These are phyloP conservation scores for Mohoua ochrocephala DNA, from an alignment of 2,113 vertebrate genomes.

Conservation along the genomic window DNA sequence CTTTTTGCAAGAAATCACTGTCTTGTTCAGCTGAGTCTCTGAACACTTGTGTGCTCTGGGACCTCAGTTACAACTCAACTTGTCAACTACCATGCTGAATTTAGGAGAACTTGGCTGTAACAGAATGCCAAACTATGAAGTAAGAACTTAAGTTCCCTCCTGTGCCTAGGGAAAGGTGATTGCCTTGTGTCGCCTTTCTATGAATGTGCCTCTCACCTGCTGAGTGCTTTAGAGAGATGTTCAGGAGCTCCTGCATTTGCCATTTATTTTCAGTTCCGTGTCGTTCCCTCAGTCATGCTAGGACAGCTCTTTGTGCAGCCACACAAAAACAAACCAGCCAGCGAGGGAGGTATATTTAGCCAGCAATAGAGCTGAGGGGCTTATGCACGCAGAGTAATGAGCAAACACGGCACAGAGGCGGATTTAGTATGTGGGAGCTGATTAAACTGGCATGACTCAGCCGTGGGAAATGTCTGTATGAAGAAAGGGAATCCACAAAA, in stretches of 20 bases:
- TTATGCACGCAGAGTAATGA: background rate
- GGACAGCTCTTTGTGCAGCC: background rate
- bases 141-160: background rate
- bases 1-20: background rate
- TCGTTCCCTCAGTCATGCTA: background rate
- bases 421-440: background rate
- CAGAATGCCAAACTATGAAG: background rate
- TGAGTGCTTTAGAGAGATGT: background rate
- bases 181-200: fast-evolving
- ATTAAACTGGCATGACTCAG: background rate
- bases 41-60: background rate
- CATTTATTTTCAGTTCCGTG: background rate
- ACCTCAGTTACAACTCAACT: background rate
- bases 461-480: background rate
- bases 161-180: background rate
- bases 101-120: background rate
- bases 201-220: background rate
- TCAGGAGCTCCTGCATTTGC: background rate
- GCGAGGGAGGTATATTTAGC: background rate
- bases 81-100: background rate
- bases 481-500: background rate
- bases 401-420: background rate
- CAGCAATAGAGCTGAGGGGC: background rate
- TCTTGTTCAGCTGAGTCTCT: background rate
- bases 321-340: background rate